Conservation (phyloP, 2,797 vertebrate species). For the Onychomys torridus region DNA sequence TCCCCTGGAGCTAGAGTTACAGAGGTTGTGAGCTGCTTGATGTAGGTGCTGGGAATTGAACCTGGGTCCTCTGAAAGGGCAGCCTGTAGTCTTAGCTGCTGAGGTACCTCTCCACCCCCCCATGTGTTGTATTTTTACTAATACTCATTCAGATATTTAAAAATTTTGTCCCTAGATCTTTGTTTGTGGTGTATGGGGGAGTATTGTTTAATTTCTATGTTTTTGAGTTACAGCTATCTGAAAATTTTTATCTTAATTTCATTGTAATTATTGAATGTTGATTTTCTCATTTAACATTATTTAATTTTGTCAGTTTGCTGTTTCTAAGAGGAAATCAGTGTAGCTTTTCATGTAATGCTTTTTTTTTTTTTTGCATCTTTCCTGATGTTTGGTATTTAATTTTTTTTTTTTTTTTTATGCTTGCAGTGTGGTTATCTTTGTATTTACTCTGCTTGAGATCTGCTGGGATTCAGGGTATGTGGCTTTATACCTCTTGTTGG, state of each 20-base stretch:
- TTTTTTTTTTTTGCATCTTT: background rate
- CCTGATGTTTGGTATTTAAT: background rate
- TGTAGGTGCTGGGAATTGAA: background rate
- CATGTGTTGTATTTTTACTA: background rate
- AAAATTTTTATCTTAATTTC: background rate
- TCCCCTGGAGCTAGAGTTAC: background rate
- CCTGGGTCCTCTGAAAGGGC: background rate
- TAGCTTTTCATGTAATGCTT: background rate
- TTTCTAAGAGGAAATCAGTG: background rate
- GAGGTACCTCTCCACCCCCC: background rate
- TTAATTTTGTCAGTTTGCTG: background rate
- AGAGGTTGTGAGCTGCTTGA: background rate
- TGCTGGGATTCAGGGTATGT: background rate
- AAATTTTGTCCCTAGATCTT: background rate
- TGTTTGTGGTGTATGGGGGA: background rate
- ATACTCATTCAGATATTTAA: conserved; percentile 38
- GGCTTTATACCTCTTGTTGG: background rate
- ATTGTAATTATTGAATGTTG: background rate
- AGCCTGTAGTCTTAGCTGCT: background rate
- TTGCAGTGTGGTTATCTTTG: background rate
- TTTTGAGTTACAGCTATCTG: background rate
- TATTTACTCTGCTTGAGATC: conserved; percentile 4
- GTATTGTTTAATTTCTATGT: background rate
- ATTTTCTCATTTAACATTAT: conserved; percentile 33
- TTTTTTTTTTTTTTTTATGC: background rate